Evolutionary conservation across 30 jellyfish, hydroid and myxozoan species (phyloP).

Genomic region (Hydra vulgaris): DNA sequence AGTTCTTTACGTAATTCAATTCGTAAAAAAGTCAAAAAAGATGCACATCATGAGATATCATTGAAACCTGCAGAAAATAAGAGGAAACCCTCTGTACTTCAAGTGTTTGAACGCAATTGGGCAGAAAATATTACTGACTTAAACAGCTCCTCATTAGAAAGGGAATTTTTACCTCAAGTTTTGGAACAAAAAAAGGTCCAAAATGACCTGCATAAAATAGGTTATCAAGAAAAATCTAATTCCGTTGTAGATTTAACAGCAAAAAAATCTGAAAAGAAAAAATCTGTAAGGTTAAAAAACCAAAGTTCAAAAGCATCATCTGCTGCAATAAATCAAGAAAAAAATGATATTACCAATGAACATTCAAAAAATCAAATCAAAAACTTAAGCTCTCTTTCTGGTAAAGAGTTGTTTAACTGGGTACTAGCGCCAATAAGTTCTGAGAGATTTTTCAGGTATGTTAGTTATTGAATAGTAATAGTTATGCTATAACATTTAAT

Average conservation of each 20-base stretch:
- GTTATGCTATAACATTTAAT: not conserved
- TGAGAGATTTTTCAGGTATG: constrained; percentile 49
- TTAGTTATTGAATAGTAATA: not conserved
- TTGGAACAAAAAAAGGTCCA: constrained; percentile 22
- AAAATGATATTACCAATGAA: constrained; percentile 10
- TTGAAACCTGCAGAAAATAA: not conserved
- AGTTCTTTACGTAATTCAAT: constrained; percentile 53
- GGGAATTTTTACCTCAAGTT: constrained; percentile 21
- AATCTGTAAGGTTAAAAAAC: constrained; percentile 1
- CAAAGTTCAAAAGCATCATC: not conserved
- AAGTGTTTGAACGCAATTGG: constrained; percentile 16
- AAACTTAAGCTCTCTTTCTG: not conserved
- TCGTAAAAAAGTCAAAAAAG: constrained; percentile 37
- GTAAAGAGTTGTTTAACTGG: constrained; percentile 50
- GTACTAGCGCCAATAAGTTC: constrained; percentile 49
- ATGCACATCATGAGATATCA: constrained; percentile 18
- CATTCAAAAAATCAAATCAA: constrained; percentile 11
- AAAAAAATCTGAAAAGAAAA: not conserved
- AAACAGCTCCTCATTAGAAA: constrained; percentile 21
- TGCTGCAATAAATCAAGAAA: constrained; percentile 16
- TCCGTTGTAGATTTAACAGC: not conserved
- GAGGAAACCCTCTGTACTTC: constrained; percentile 7
- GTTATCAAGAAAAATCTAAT: constrained; percentile 4
- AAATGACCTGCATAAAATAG: constrained; percentile 7
- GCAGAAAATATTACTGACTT: constrained; percentile 21